Percentiles rank a stretch among this genome's conserved stretches.
These are phyloP conservation scores for Amphiura filiformis DNA, from an alignment of 35 echinoderm and acorn worm species.

Conservation along the genomic window DNA sequence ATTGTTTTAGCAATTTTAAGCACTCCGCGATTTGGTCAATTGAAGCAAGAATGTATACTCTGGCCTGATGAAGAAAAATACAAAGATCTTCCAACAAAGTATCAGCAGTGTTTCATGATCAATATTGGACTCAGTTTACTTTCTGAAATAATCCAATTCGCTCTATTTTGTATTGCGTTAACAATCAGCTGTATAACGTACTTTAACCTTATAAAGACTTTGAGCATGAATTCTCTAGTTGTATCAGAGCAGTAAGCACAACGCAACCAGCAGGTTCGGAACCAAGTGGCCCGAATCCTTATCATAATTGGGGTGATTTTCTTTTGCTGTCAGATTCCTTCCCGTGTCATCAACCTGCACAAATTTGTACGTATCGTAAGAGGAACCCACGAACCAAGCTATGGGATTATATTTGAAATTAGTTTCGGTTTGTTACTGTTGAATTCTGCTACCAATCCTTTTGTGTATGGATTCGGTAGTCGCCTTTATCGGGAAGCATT, in stretches of 20 bases:
- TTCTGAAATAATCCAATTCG: conserved; percentile 12
- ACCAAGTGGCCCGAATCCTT: conserved; percentile 79
- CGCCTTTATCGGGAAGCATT: conserved; percentile 76
- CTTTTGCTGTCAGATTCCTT: conserved; percentile 78
- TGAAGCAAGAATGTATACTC: neutral
- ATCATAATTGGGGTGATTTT: conserved; percentile 74
- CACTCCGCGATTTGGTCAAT: neutral
- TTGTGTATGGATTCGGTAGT: conserved; percentile 80
- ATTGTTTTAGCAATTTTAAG: conserved; percentile 6
- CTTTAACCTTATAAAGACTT: conserved; percentile 46
- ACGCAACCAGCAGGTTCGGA: conserved; percentile 50
- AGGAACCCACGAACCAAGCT: conserved; percentile 17
- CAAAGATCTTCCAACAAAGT: conserved; percentile 11
- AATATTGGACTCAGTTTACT: neutral
- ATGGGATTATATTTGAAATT: conserved; percentile 43
- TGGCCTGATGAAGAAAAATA: conserved; percentile 40
- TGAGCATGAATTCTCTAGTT: conserved; percentile 23
- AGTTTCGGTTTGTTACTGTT: conserved; percentile 50
- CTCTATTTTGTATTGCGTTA: conserved; percentile 46
- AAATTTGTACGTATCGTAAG: conserved; percentile 16
- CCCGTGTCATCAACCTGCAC: conserved; percentile 65
- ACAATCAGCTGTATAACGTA: conserved; percentile 62
- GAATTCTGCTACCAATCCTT: conserved; percentile 83
- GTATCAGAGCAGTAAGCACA: conserved; percentile 31
- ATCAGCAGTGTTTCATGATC: neutral